Conservation (phyloP, 2,113 vertebrate species). For the Aldabrachelys gigantea region DNA sequence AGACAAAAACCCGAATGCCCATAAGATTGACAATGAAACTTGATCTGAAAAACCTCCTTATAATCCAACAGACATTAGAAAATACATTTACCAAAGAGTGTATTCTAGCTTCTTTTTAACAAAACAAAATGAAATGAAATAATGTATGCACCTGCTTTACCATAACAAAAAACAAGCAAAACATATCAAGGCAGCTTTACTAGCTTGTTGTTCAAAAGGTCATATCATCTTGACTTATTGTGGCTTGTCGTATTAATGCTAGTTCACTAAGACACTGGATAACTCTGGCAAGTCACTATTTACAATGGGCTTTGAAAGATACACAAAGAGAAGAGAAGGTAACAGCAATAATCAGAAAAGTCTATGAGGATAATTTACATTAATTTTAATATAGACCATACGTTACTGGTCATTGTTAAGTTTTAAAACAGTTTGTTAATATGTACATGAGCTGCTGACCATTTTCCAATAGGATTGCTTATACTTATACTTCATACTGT, state of each 20-base stretch:
- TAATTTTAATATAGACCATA: slow-evolving; percentile 29
- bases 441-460: accelerated
- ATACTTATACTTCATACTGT: neutral
- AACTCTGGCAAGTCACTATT: neutral
- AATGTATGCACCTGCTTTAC: accelerated
- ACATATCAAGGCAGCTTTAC: neutral
- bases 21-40: accelerated
- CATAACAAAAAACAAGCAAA: neutral
- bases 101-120: accelerated
- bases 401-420: neutral
- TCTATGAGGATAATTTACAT: slow-evolving; percentile 9
- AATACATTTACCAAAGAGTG: accelerated
- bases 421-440: neutral
- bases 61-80: accelerated
- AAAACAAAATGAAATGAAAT: accelerated
- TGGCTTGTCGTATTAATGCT: neutral
- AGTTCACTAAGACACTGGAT: neutral
- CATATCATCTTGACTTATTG: neutral
- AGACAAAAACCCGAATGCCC: neutral
- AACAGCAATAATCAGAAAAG: neutral
- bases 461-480: accelerated
- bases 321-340: accelerated
- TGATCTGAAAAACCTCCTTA: accelerated
- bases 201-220: accelerated
- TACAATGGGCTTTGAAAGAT: neutral